Base-by-base conservation (phyloP, 1,140 invertebrate genomes). In the Platyscapa corneri region DNA sequence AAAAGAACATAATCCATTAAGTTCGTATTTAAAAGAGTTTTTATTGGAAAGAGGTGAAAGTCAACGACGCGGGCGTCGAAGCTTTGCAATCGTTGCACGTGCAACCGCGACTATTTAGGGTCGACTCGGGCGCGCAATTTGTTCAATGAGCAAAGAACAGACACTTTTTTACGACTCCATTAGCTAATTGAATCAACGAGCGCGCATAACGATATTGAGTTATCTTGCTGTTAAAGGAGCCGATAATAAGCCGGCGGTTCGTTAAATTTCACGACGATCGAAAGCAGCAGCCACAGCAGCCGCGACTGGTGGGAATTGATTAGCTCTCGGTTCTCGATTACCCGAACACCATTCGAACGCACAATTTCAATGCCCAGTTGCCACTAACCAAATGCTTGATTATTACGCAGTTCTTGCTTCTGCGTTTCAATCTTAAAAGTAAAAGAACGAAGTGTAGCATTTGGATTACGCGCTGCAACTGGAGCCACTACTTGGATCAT, bases 131-230 rank as follows among this genome's bases (percentile, higher is more conserved):
- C 65, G 80, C 82, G 72, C 76, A 77, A 84, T 81, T 88, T 87
- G 87, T 86, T 88, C 88, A 88, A 64, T 75, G 77, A 60, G 14
- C 79, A 60, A 6, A 30, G 42, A 86, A 46, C 85, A 77, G 56
- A 49, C 56, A 27, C 56, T 27, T 80, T 75, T 91, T 91, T 90
- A 91, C 88, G 89, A 88, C 85, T 86, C 88, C 89, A 82, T 93
- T 90, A 91, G 89, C 90, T 91, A 92, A 93, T 93, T 90, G 90
- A 92, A 92, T 92, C 89, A 89, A 92, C 89, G 89, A 89, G 77
- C 83, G 81, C 46, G 39, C 60, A 84, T 65, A 65, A 79, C 84
- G 83, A 85, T 90, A 90, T 91, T 88, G 87, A 91, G 91, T 93
- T 90, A 92, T 88, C 85, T 78, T n/a, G 70, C 86, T 87, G 86